phyloP scores from a whole-genome alignment of 2,113 vertebrate species.

The Calyptomena viridis region DNA sequence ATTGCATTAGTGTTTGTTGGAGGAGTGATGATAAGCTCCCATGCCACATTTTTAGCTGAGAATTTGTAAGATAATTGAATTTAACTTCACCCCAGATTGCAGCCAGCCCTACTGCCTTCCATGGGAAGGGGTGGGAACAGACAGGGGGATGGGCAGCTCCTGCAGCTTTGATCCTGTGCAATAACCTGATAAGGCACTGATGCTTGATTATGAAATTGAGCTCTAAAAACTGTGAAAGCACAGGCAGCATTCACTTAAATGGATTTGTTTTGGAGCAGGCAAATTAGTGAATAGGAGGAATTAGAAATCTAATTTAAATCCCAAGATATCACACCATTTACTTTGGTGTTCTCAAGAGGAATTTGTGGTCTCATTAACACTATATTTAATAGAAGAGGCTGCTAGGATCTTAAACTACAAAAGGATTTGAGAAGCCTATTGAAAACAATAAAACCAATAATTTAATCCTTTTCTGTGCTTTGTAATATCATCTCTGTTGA shows the following conservation, averaged over 20 bases:
- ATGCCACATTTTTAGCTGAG: not conserved
- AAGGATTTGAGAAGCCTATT: not conserved
- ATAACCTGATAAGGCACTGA: not conserved
- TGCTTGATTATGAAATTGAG: not conserved
- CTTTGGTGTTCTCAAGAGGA: not conserved
- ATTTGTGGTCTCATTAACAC: not conserved
- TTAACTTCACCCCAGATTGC: not conserved
- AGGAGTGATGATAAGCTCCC: not conserved
- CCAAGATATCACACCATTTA: not conserved
- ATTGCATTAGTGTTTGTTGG: not conserved
- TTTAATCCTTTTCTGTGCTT: not conserved
- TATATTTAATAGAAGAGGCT: not conserved
- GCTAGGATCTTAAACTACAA: not conserved
- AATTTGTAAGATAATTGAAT: not conserved
- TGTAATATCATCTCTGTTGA: not conserved
- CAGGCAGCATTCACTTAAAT: not conserved
- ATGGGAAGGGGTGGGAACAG: not conserved
- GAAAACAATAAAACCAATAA: not conserved
- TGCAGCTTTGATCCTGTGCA: not conserved
- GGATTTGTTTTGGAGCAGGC: not conserved
- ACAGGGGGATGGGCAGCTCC: not conserved
- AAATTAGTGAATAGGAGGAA: not conserved
- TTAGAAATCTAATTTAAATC: not conserved
- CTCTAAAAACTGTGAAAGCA: not conserved
- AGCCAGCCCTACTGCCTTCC: not conserved